phyloP scores from a whole-genome alignment of 2,113 vertebrate genomes.

The Thomomys bottae region DNA sequence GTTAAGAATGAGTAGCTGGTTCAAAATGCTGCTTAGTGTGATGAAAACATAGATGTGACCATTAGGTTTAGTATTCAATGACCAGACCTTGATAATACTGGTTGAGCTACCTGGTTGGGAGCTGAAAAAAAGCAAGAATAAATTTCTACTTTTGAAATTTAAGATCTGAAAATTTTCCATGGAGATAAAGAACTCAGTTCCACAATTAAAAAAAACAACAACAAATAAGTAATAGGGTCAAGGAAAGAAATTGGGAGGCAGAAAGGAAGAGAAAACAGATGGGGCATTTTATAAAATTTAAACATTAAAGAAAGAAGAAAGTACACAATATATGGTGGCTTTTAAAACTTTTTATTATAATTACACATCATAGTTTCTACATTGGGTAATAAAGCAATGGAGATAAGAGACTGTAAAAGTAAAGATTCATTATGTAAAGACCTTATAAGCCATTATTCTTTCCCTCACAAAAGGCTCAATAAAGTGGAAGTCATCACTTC shows the following conservation, averaged over 20 bases:
- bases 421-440: conserved; percentile 11
- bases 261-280: background rate
- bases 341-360: background rate
- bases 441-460: background rate
- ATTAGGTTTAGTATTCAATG: background rate
- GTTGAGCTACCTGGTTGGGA: background rate
- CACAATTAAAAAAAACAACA: conserved; percentile 30
- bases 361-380: conserved; percentile 3
- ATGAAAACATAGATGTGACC: background rate
- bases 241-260: background rate
- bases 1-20: background rate
- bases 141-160: background rate
- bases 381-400: background rate
- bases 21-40: conserved; percentile 39
- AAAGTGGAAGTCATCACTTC: background rate
- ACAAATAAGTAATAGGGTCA: background rate
- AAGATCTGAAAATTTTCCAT: too few relatives aligned
- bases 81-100: too few relatives aligned
- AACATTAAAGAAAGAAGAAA: background rate
- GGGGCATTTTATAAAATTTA: background rate
- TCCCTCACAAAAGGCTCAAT: background rate
- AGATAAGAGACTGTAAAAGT: background rate
- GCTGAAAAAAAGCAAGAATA: background rate
- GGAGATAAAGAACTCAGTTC: background rate
- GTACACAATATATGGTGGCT: background rate